phyloP scores from a whole-genome alignment of 2,797 vertebrate genomes.

The Helicolenus hilgendorfi region DNA sequence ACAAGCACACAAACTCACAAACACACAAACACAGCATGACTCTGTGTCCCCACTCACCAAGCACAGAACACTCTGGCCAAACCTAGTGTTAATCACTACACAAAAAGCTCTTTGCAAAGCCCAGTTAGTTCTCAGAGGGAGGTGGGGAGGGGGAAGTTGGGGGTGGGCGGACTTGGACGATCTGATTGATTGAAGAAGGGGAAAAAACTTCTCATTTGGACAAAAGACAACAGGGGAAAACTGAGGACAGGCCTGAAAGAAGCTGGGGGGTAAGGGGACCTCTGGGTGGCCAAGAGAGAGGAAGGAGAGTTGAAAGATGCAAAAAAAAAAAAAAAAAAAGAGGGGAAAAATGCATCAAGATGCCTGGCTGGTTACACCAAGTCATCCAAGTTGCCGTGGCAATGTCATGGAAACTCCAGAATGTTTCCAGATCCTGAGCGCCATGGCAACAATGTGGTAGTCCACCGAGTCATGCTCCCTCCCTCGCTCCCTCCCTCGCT shows the following conservation, averaged over 20 bases:
- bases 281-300: conserved; percentile 12
- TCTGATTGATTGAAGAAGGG: conserved; percentile 58
- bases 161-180: conserved; percentile 45
- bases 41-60: conserved; percentile 55
- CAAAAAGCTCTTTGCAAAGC: conserved; percentile 82
- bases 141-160: not conserved
- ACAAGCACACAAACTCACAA: not conserved
- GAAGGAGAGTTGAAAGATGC: conserved; percentile 26
- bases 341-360: conserved; percentile 31
- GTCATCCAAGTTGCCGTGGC: conserved; percentile 76
- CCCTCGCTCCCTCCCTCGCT: conserved; percentile 15
- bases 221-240: conserved; percentile 61
- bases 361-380: conserved; percentile 69
- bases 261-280: not conserved
- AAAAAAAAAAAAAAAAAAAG: not conserved
- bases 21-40: conserved; percentile 1
- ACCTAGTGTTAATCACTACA: conserved; percentile 81
- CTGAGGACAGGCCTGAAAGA: conserved; percentile 56
- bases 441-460: conserved; percentile 74
- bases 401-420: conserved; percentile 85
- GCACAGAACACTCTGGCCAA: conserved; percentile 78
- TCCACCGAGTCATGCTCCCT: conserved; percentile 33
- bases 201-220: conserved; percentile 36
- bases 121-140: conserved; percentile 77
- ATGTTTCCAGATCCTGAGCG: conserved; percentile 69